These are phyloP conservation scores for Thaleichthys pacificus DNA, from an alignment of 2,797 vertebrate genomes.

Conservation along the genomic window DNA sequence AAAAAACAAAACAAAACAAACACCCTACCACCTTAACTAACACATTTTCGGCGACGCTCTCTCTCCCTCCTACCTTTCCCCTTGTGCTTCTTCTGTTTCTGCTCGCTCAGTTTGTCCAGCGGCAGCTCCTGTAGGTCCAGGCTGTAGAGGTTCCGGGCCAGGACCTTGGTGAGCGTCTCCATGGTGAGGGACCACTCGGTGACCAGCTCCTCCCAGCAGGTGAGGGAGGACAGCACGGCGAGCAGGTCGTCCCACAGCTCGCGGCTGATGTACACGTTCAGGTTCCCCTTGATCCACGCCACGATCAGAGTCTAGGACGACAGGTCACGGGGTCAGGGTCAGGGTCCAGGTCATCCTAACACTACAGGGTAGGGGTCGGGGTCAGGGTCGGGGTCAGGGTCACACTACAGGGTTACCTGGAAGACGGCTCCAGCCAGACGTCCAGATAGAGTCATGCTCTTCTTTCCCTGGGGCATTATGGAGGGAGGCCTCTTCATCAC, in stretches of 20 bases:
- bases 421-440: slow-evolving; percentile 94
- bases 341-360: neutral
- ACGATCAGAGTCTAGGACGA: slow-evolving; percentile 92
- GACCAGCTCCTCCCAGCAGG: slow-evolving; percentile 97
- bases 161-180: slow-evolving; percentile 98
- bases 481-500: slow-evolving; percentile 96
- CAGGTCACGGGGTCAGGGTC: neutral
- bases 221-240: slow-evolving; percentile 91
- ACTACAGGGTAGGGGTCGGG: neutral
- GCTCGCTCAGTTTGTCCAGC: slow-evolving; percentile 96
- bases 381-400: neutral
- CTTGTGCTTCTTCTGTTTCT: slow-evolving; percentile 99
- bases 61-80: slow-evolving; percentile 86
- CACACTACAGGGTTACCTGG: slow-evolving; percentile 74
- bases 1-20: no score
- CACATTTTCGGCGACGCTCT: no score
- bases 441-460: slow-evolving; percentile 90
- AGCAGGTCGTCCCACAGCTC: slow-evolving; percentile 98
- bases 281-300: slow-evolving; percentile 99
- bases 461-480: slow-evolving; percentile 91
- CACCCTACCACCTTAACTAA: no score
- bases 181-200: slow-evolving; percentile 99
- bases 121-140: slow-evolving; percentile 95
- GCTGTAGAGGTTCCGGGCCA: slow-evolving; percentile 95
- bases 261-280: slow-evolving; percentile 96